A percentile compares a stretch with the other conserved stretches of the same genome.
phyloP scores from a whole-genome alignment of 2,888 invertebrate genomes.

The Danaus chrysippus region DNA sequence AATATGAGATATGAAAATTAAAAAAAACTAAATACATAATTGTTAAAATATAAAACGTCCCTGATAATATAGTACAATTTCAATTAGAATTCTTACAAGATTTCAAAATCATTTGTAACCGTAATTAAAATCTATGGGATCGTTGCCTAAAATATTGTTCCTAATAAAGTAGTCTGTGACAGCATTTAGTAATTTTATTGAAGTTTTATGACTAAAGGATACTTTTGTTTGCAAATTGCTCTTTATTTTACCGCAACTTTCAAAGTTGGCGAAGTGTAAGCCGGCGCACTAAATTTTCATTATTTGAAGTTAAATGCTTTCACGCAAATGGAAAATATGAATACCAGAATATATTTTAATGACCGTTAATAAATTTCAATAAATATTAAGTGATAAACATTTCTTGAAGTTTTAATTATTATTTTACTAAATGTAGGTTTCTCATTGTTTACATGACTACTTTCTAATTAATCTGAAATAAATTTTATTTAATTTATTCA shows the following conservation, averaged over 20 bases:
- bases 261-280: conserved; percentile 15
- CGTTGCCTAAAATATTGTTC: background rate
- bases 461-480: too few relatives aligned
- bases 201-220: conserved; percentile 15
- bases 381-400: too few relatives aligned
- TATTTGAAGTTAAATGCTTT: conserved; percentile 12
- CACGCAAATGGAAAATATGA: conserved; percentile 10
- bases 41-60: too few relatives aligned
- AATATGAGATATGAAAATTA: too few relatives aligned
- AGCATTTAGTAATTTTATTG: conserved; percentile 7
- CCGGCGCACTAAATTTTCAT: conserved; percentile 14
- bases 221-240: conserved; percentile 16
- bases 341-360: background rate
- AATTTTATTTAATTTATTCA: too few relatives aligned
- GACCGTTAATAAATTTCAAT: background rate
- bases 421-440: too few relatives aligned
- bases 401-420: too few relatives aligned
- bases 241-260: conserved; percentile 16
- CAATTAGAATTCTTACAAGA: too few relatives aligned
- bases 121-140: background rate
- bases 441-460: too few relatives aligned
- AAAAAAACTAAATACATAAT: too few relatives aligned
- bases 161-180: background rate
- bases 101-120: background rate
- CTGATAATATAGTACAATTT: too few relatives aligned